Evolutionary conservation across 1,140 invertebrate genomes (phyloP), one percentile per base, ranked within the genome.

Genomic region (Neocloeon triangulifer): DNA sequence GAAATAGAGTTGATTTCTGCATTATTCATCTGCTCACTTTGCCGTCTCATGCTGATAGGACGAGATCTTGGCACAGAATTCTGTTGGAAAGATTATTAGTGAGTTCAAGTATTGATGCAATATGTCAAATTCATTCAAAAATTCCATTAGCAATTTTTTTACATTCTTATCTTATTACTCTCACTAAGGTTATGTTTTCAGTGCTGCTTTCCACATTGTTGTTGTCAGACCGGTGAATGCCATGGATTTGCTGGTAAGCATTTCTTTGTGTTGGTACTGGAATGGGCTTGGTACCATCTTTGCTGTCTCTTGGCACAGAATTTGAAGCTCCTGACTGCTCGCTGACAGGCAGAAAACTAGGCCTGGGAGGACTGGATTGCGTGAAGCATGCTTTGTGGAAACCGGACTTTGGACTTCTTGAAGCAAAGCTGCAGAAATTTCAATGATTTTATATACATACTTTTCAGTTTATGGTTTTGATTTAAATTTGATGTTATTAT

Each of bases 1-100:
- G 82, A 89, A 22, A 91, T 62, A 2, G 82, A 89, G 38, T 74
- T 78, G 36, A 89, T 76, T 56, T 82, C 74, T 25, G 38, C 27
- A 18, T 27, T 62, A 49, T 54, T 65, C 46, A 60, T 59, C 34
- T 36, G 19, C 7, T 37, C 34, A 21, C 62, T 56, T 40, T 69
- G 64, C 28, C 73, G 62, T 44, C 70, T 71, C 57, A 84, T 75
- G 41, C 64, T 74, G 34, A 84, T 82, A 1, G 79, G 79, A 50
- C 80, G 73, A 27, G 77, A 81, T 35, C 77, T 59, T 18, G 78
- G 78, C 29, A 84, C 65, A 26, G 60, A 53, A 39, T 48, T 61
- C 33, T 39, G 23, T 5, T 19, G 29, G 21, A 12, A 12, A 12
- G 14, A 26, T 22, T 12, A 14, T 17, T 13, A 13, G 12, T 22